These are phyloP conservation scores for Austrolebias charrua DNA, from an alignment of 2,797 vertebrate genomes.

Conservation along the genomic window DNA sequence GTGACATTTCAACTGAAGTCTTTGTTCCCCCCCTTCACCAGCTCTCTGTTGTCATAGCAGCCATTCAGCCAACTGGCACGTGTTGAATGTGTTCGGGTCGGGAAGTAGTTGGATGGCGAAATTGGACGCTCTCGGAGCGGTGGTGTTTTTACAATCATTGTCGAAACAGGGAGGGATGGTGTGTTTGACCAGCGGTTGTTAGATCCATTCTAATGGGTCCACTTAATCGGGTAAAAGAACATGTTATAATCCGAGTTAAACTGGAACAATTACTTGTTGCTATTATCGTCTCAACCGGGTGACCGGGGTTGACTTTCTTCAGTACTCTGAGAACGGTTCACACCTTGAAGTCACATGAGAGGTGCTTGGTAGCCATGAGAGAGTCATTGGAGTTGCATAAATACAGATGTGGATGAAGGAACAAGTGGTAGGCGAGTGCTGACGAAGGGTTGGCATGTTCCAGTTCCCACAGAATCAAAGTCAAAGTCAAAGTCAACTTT, in stretches of 20 bases:
- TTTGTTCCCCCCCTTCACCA: constrained; percentile 10
- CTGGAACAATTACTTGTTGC: not conserved
- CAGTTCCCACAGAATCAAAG: not conserved
- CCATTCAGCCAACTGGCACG: constrained; percentile 29
- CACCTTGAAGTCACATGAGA: constrained; percentile 38
- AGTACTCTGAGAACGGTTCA: constrained; percentile 24
- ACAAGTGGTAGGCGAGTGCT: constrained; percentile 13
- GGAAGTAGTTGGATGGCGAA: constrained; percentile 29
- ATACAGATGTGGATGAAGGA: constrained; percentile 23
- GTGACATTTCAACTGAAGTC: constrained; percentile 51
- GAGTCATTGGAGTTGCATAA: constrained; percentile 19
- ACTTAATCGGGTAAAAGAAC: constrained; percentile 19
- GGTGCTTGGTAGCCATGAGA: constrained; percentile 17
- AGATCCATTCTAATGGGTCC: not conserved
- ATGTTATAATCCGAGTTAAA: constrained; percentile 2
- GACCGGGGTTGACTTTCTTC: not conserved
- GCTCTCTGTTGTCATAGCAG: constrained; percentile 59
- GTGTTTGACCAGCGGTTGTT: constrained; percentile 9
- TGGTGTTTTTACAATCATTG: constrained; percentile 25
- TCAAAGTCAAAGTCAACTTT: too few relatives aligned
- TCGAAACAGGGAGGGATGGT: not conserved
- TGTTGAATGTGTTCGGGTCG: constrained; percentile 37
- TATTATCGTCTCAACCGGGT: constrained; percentile 2
- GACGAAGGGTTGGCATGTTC: not conserved
- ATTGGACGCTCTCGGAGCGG: constrained; percentile 6